Conservation (phyloP, 2,797 vertebrate genomes). For the Tokudaia muenninki region DNA sequence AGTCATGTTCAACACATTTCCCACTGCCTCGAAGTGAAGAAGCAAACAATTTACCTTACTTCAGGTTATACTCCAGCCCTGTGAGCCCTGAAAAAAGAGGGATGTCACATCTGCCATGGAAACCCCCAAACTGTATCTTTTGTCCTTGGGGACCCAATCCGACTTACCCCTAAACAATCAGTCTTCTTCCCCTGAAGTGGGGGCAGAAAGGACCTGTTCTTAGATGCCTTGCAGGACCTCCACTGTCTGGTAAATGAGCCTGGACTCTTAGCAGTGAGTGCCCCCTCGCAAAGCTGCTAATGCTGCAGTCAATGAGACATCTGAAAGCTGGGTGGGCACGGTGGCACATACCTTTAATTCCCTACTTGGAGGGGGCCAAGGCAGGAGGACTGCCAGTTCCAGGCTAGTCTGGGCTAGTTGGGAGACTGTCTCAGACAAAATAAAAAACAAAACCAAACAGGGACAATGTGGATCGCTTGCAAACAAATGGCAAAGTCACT, state of each 20-base stretch:
- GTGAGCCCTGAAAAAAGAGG: not conserved
- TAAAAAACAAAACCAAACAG: not conserved
- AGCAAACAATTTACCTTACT: not conserved
- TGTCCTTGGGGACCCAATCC: not conserved
- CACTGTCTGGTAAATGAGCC: not conserved
- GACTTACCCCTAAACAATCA: not conserved
- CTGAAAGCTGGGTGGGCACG: not conserved
- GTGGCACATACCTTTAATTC: not conserved
- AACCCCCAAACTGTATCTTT: not conserved
- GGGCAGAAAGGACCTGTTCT: not conserved
- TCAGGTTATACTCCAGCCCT: constrained; percentile 16
- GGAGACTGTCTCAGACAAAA: not conserved
- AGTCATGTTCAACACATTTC: not conserved
- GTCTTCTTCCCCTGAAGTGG: not conserved
- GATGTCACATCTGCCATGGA: not conserved
- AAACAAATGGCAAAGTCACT: not conserved
- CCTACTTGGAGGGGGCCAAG: not conserved
- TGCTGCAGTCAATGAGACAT: not conserved
- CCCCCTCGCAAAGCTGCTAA: not conserved
- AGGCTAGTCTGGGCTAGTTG: not conserved
- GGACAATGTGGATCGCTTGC: too few relatives aligned
- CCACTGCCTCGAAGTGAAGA: not conserved
- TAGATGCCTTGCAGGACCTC: not conserved
- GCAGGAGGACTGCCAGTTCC: not conserved
- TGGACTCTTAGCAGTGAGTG: not conserved